phyloP scores from a whole-genome alignment of 2,113 vertebrate genomes.

The Gambusia affinis region DNA sequence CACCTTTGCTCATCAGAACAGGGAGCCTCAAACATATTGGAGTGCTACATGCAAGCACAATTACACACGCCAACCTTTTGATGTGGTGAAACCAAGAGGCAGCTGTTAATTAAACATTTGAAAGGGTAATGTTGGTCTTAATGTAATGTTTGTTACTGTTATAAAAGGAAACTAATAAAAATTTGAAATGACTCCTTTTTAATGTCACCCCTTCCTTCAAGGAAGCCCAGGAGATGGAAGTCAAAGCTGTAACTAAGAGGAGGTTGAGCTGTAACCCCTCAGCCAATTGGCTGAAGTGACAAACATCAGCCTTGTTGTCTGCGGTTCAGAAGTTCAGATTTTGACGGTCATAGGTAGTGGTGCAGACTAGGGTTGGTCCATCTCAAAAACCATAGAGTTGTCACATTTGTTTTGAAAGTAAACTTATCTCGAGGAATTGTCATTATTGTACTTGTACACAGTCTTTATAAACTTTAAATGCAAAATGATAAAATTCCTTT shows the following conservation, averaged over 20 bases:
- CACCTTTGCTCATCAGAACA: constrained; percentile 42
- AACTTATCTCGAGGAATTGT: constrained; percentile 10
- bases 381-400: constrained; percentile 30
- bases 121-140: constrained; percentile 77
- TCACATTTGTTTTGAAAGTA: constrained; percentile 23
- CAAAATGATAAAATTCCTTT: constrained; percentile 22
- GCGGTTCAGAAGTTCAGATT: constrained; percentile 39
- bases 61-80: constrained; percentile 61
- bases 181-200: constrained; percentile 78
- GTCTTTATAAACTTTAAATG: not conserved
- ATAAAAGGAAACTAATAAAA: constrained; percentile 81
- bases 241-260: constrained; percentile 53
- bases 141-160: constrained; percentile 73
- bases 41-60: constrained; percentile 13
- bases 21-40: constrained; percentile 36
- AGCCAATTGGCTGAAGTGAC: constrained; percentile 62
- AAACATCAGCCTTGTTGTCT: constrained; percentile 42
- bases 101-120: constrained; percentile 81
- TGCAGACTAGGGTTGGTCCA: constrained; percentile 5
- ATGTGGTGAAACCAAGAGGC: constrained; percentile 77
- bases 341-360: constrained; percentile 15
- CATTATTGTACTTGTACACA: too few species aligned
- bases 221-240: constrained; percentile 65
- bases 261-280: constrained; percentile 55
- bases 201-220: constrained; percentile 61